A percentile compares a stretch with the other conserved stretches of the same genome.
Evolutionary conservation across 2,888 invertebrate species (phyloP).

Genomic region (Lasioglossum pauxillum): DNA sequence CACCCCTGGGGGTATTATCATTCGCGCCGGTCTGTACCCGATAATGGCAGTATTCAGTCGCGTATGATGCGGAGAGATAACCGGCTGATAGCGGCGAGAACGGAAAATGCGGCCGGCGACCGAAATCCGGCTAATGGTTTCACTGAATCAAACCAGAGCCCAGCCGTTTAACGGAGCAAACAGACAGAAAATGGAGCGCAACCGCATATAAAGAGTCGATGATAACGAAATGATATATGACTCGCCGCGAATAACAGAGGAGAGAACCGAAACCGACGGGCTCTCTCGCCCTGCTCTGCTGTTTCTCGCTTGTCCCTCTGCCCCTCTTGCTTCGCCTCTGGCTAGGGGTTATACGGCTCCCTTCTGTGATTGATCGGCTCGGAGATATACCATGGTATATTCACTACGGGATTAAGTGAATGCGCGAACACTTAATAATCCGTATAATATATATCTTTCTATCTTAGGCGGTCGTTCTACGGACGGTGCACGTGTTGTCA

Average conservation of each 20-base stretch:
- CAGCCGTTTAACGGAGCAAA: slow-evolving; percentile 82
- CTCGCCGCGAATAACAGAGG: slow-evolving; percentile 81
- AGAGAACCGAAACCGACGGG: slow-evolving; percentile 66
- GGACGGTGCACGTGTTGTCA: slow-evolving; percentile 14
- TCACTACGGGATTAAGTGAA: slow-evolving; percentile 84
- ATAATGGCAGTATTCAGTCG: slow-evolving; percentile 72
- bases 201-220: slow-evolving; percentile 85
- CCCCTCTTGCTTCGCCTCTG: slow-evolving; percentile 27
- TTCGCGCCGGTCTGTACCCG: slow-evolving; percentile 66
- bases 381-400: slow-evolving; percentile 83
- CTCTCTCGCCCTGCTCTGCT: slow-evolving; percentile 35
- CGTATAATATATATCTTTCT: slow-evolving; percentile 69
- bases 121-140: slow-evolving; percentile 82
- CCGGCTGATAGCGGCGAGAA: slow-evolving; percentile 63
- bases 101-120: slow-evolving; percentile 75
- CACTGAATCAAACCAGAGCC: slow-evolving; percentile 80
- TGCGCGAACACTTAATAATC: slow-evolving; percentile 80
- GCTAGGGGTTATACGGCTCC: slow-evolving; percentile 62
- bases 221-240: slow-evolving; percentile 85
- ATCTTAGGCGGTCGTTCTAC: slow-evolving; percentile 29
- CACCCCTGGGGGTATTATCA: slow-evolving; percentile 57
- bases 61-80: slow-evolving; percentile 72
- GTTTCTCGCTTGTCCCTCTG: slow-evolving; percentile 33
- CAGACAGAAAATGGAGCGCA: slow-evolving; percentile 85
- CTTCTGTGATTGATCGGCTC: slow-evolving; percentile 83